Evolutionary conservation across 2,113 vertebrate species (phyloP).

Genomic region (Ophiodon elongatus): DNA sequence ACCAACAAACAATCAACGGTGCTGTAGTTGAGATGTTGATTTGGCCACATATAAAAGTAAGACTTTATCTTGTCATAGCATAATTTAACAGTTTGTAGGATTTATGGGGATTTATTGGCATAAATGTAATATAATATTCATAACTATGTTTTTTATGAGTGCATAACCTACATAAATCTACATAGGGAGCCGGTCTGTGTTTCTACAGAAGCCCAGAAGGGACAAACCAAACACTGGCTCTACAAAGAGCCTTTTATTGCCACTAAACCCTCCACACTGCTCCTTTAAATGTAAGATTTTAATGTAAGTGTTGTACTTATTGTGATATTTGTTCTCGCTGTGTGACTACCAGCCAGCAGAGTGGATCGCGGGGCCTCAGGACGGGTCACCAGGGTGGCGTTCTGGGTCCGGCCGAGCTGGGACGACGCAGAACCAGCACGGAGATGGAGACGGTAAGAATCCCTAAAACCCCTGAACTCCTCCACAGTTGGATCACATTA

Average conservation of each 20-base stretch:
- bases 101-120: too few species aligned
- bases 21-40: too few species aligned
- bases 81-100: too few species aligned
- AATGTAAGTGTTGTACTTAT: not conserved
- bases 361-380: slow-evolving; percentile 86
- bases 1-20: too few species aligned
- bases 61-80: not conserved
- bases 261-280: not conserved
- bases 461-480: not conserved
- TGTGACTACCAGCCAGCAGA: slow-evolving; percentile 67
- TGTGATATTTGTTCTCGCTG: not conserved
- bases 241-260: too few species aligned
- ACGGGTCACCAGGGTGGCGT: slow-evolving; percentile 77
- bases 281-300: not conserved
- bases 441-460: slow-evolving; percentile 80
- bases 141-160: too few species aligned
- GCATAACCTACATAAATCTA: too few species aligned
- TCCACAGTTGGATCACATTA: not conserved
- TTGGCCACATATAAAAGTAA: too few species aligned
- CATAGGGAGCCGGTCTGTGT: too few species aligned
- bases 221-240: too few species aligned
- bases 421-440: slow-evolving; percentile 75
- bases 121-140: too few species aligned
- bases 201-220: too few species aligned
- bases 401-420: slow-evolving; percentile 86